Conservation (phyloP, 1,140 invertebrate genomes). For the Papilio glaucus region DNA sequence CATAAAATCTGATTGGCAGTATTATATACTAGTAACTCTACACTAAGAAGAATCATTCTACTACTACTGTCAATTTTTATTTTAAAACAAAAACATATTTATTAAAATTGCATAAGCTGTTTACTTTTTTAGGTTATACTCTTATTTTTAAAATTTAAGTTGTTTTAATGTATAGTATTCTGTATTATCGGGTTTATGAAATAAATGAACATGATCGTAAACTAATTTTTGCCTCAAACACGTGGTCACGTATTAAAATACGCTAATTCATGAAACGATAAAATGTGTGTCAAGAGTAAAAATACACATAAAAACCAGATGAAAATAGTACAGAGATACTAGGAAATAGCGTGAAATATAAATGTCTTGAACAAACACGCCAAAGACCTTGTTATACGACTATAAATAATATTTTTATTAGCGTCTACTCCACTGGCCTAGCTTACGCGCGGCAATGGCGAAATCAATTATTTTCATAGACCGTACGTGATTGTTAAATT, state of each 20-base stretch:
- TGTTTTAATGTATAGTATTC: too few species aligned
- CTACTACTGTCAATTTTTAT: too few species aligned
- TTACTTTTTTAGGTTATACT: too few species aligned
- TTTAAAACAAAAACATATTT: too few species aligned
- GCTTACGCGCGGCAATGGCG: slow-evolving; percentile 17
- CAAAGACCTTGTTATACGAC: slow-evolving; percentile 34
- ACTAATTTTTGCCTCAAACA: too few species aligned
- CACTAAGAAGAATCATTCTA: too few species aligned
- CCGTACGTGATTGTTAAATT: slow-evolving; percentile 32
- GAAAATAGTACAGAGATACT: slow-evolving; percentile 20
- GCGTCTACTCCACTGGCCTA: slow-evolving; percentile 37
- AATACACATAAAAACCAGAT: slow-evolving; percentile 18
- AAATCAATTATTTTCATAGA: slow-evolving; percentile 33
- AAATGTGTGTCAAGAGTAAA: slow-evolving; percentile 20
- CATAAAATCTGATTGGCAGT: too few species aligned
- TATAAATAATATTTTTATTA: slow-evolving; percentile 40
- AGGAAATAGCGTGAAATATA: slow-evolving; percentile 19
- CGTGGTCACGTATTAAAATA: not conserved
- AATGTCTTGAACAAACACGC: slow-evolving; percentile 18
- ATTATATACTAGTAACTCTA: too few species aligned
- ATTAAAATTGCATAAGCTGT: too few species aligned
- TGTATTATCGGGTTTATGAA: too few species aligned
- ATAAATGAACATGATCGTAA: too few species aligned
- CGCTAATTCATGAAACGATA: not conserved
- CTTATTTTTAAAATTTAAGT: too few species aligned